Base-by-base conservation (phyloP, 2,797 vertebrate genomes). In the Pangasius mekongensis region DNA sequence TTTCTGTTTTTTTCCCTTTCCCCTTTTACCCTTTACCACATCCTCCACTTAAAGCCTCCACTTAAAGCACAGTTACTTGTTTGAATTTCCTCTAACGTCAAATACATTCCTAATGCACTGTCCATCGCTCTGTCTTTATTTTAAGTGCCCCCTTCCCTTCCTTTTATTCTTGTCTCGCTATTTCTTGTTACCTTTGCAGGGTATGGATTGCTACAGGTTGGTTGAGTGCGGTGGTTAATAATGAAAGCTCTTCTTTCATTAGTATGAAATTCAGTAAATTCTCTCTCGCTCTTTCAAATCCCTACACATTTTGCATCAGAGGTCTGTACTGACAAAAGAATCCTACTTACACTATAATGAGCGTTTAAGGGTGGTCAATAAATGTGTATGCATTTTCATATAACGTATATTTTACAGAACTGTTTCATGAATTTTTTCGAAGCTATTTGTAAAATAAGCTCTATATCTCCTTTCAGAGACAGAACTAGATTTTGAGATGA, bases 191-290 rank as follows among this genome's bases (percentile, higher is more conserved):
- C 47, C 56, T 16, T 39, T 43, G 3, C 81, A 43, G 43, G 22
- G 58, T n/a, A 47, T 43, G 81, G n/a, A 60, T 81, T 60, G 78
- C 60, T 81, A 10, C 81, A 43, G 36, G 81, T 64, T 43, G 58
- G 22, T 2, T 8, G 13, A 43, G 56, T 64, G 80, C 14, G 2
- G 10, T 83, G 58, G 11, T 83, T 83, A 36, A 80, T 83, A 83
- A 43, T n/a, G 24, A 62, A 83, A 64, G 36, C 39, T 80, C 77
- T 80, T 58, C 30, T 36, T 36, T 64, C 36, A 64, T 83, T 83
- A 83, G 39, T 14, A 60, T 39, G n/a, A 77, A 77, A 77, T 16
- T 0, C 49, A 11, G 58, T 14, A 3, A 43, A 60, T 27, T 27
- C 18, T 7, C 56, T 39, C 56, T 16, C 2, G 6, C 39, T 0